These are phyloP conservation scores for Dicyrtomina minuta DNA, from an alignment of 2,888 invertebrate genomes.

Conservation along the genomic window DNA sequence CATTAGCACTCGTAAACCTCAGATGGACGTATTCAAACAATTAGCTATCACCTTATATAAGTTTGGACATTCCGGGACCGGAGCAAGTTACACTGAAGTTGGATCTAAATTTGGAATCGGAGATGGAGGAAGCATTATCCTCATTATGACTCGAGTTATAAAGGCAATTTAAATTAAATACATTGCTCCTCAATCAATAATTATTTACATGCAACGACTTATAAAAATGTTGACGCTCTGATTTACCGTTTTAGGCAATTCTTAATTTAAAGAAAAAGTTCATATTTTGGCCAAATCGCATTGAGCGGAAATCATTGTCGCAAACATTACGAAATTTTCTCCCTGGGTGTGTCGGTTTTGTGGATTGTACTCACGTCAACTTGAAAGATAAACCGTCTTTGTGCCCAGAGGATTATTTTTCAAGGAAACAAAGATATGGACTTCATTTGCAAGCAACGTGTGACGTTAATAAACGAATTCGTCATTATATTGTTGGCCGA, in stretches of 20 bases:
- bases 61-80: slow-evolving; percentile 20
- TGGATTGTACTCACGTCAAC: slow-evolving; percentile 30
- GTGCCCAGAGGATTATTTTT: slow-evolving; percentile 22
- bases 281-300: slow-evolving; percentile 24
- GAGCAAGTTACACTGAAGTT: slow-evolving; percentile 7
- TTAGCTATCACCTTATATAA: slow-evolving; percentile 23
- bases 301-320: background rate
- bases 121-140: slow-evolving; percentile 20
- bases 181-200: too few species aligned
- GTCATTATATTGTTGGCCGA: slow-evolving; percentile 24
- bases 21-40: slow-evolving; percentile 4
- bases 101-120: slow-evolving; percentile 23
- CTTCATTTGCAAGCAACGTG: slow-evolving; percentile 33
- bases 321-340: background rate
- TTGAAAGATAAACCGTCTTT: slow-evolving; percentile 23
- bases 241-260: too few species aligned
- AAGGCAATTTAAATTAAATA: too few species aligned
- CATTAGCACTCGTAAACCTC: background rate
- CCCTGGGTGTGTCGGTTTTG: slow-evolving; percentile 22
- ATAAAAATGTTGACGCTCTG: too few species aligned
- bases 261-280: slow-evolving; percentile 14
- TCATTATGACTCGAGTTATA: slow-evolving; percentile 10
- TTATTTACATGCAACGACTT: too few species aligned
- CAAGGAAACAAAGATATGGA: slow-evolving; percentile 27
- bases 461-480: slow-evolving; percentile 11